These are phyloP conservation scores for Melinopterus prodromus DNA, from an alignment of 2,888 invertebrate genomes.

Conservation along the genomic window DNA sequence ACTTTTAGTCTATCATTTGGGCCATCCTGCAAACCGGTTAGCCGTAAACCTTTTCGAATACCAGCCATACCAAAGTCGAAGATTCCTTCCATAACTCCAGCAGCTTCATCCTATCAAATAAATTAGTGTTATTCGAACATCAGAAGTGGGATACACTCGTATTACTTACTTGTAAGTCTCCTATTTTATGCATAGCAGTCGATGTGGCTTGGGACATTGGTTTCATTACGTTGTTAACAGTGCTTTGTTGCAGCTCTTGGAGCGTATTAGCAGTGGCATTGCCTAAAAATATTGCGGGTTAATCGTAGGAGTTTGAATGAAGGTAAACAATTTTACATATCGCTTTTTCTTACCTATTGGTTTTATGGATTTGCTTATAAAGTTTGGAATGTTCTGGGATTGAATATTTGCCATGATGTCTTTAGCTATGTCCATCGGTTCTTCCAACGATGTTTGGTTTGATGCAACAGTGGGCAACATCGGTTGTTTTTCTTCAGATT, in stretches of 20 bases:
- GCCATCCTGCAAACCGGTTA: slow-evolving; percentile 68
- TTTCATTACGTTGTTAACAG: slow-evolving; percentile 61
- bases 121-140: background rate
- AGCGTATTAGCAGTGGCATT: slow-evolving; percentile 56
- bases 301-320: background rate
- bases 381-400: slow-evolving; percentile 38
- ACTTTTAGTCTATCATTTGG: slow-evolving; percentile 39
- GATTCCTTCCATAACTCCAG: slow-evolving; percentile 70
- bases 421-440: slow-evolving; percentile 28
- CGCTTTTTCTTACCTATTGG: slow-evolving; percentile 39
- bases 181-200: slow-evolving; percentile 69
- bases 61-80: slow-evolving; percentile 71
- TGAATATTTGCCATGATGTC: slow-evolving; percentile 26
- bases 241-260: slow-evolving; percentile 65
- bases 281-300: slow-evolving; percentile 44
- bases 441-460: slow-evolving; percentile 31
- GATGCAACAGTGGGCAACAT: slow-evolving; percentile 19
- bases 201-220: slow-evolving; percentile 58
- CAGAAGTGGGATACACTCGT: background rate
- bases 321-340: too few relatives aligned
- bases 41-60: slow-evolving; percentile 66
- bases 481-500: slow-evolving; percentile 40
- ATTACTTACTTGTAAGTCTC: slow-evolving; percentile 67
- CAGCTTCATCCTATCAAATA: slow-evolving; percentile 66
- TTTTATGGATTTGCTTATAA: slow-evolving; percentile 44